Percentiles rank a stretch among this genome's conserved stretches.
Evolutionary conservation across 2,797 vertebrate species (phyloP).

Genomic region (Megaceryle alcyon): DNA sequence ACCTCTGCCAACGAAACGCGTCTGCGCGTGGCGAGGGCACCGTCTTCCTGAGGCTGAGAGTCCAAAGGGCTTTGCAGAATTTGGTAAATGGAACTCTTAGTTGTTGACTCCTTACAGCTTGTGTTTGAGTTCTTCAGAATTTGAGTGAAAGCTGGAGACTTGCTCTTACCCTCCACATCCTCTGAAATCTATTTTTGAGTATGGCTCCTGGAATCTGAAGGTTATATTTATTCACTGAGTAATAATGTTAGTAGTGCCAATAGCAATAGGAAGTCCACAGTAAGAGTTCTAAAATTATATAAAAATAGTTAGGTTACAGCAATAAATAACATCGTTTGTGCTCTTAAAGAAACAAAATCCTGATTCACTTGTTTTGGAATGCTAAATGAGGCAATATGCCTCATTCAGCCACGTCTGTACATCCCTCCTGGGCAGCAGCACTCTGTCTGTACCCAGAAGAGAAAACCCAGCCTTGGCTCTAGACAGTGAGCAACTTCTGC

Average conservation of each 20-base stretch:
- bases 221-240: conserved; percentile 29
- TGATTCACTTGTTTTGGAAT: neutral
- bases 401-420: neutral
- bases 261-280: conserved; percentile 32
- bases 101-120: neutral
- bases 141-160: neutral
- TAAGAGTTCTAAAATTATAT: neutral
- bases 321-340: neutral
- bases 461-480: neutral
- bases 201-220: neutral
- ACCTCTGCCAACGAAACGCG: neutral
- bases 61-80: neutral
- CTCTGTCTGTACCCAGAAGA: neutral
- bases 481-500: neutral
- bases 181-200: neutral
- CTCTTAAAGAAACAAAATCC: neutral
- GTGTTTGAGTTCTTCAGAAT: neutral
- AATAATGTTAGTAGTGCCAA: neutral
- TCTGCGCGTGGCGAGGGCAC: neutral
- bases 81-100: neutral
- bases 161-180: neutral
- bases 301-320: conserved; percentile 13
- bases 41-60: neutral
- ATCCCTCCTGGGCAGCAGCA: neutral
- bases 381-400: neutral